Base-by-base conservation (phyloP, 2,797 vertebrate genomes). In the Glossophaga mutica region DNA sequence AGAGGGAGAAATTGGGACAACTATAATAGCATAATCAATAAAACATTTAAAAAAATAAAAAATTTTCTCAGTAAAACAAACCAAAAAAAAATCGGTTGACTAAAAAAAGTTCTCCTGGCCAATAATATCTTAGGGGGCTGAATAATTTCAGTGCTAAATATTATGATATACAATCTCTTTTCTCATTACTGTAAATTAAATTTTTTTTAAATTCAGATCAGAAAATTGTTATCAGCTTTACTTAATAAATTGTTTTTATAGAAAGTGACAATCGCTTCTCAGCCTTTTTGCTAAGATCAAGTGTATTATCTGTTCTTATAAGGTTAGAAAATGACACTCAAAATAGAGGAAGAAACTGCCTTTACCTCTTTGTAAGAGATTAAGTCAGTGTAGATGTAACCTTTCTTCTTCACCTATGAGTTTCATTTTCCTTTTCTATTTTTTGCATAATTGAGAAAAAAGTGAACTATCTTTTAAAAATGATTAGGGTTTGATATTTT, bases 221-320 rank as follows among this genome's bases (percentile, higher is more conserved):
- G 52, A 57, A 87, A 96, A 76, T 88, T 74, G 42, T 91, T 34
- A 73, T 55, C 50, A 79, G 46, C 12, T 89, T 94, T 85, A 62
- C 55, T 94, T 73, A 96, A 9, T 76, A 84, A 39, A 42, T 94
- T 92, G 46, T 74, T 94, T 95, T 95, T 94, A 55, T 86, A 55
- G 92, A 93, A 94, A 96, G 24, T 95, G 29, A 62, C 59, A 57
- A 4, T 29, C 2, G 4, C 57, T 59, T 59, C 57, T 59, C 10
- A 65, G 59, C 29, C 14, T 65, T 65, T 65, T 65, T 16, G 29
- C 59, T 65, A 32, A 65, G 59, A 65, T 65, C 59, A 65, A 65
- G 59, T 32, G 26, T 65, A 65, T 29, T 62, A 32, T 65, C 29
- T 65, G 59, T 65, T 65, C 14, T 32, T 65, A 65, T 32, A 29